Evolutionary conservation across 2,888 invertebrate species (phyloP), one percentile per base, ranked within the genome.

Genomic region (Drosophila gaucha): DNA sequence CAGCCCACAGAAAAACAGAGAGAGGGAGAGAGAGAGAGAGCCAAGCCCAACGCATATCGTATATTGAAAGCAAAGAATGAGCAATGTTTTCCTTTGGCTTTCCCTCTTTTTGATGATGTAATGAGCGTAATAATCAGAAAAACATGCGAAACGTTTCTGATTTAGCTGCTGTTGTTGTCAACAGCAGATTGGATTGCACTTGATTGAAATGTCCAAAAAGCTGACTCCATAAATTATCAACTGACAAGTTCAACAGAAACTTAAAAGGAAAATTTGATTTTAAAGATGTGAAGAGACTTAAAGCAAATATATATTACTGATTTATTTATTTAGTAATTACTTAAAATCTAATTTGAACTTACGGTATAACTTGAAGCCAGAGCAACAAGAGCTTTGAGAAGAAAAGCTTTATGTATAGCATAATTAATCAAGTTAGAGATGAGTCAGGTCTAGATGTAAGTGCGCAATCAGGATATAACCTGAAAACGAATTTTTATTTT

Each of bases 51-150:
- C 47, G 51, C 52, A 30, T 43, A 20, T 38, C 46, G 55, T 33
- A 38, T 46, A 59, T 49, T 57, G 65, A 66, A 74, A 67, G 72
- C 67, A 56, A 50, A 50, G 77, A 59, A 77, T 66, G 70, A 80
- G 62, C 57, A 78, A 75, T 83, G 77, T 82, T 86, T 73, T 82
- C 49, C 73, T 60, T 60, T 60, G 56, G 22, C 47, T 52, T 46
- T 36, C 26, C 28, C 44, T 14, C 26, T 44, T 57, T 74, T 52
- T 56, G 72, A 75, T 75, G 66, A 86, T 86, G 78, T 80, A 80
- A 80, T 86, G 87, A 86, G 80, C 80, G 85, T 84, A 84, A 86
- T 80, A 80, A 80, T 86, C 78, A 58, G 67, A 58, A 67, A 74
- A 76, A 75, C 76, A 75, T 75, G 71, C 60, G 52, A 79, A 76